Conservation (phyloP, 2,113 vertebrate species). For the Pavo muticus region DNA sequence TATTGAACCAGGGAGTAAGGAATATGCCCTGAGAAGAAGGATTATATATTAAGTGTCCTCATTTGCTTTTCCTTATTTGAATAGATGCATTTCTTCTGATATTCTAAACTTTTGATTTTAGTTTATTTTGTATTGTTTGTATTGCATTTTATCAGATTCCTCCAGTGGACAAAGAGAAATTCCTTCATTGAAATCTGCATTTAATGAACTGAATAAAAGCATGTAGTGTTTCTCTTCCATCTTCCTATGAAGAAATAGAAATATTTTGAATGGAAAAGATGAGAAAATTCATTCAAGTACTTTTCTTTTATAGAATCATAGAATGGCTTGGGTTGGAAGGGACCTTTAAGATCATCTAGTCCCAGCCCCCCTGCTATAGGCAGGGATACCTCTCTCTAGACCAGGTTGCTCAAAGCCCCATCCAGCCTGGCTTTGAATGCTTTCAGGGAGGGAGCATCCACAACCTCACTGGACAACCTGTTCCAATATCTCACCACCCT, state of each 20-base stretch:
- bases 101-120: neutral
- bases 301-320: neutral
- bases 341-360: no score
- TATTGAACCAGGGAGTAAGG: neutral
- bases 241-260: neutral
- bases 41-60: neutral
- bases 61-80: neutral
- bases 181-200: neutral
- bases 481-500: no score
- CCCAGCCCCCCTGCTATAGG: no score
- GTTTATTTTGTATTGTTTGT: neutral
- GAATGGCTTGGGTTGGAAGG: no score
- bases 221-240: neutral
- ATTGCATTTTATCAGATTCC: neutral
- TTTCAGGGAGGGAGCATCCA: no score
- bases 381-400: no score
- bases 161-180: neutral
- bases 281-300: neutral
- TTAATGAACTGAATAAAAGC: neutral
- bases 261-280: neutral
- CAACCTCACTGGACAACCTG: no score
- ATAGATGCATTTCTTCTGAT: neutral
- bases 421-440: no score
- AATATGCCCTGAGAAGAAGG: neutral
- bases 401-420: no score